Base-by-base conservation (phyloP, 2,797 vertebrate genomes). In the Lutra lutra region DNA sequence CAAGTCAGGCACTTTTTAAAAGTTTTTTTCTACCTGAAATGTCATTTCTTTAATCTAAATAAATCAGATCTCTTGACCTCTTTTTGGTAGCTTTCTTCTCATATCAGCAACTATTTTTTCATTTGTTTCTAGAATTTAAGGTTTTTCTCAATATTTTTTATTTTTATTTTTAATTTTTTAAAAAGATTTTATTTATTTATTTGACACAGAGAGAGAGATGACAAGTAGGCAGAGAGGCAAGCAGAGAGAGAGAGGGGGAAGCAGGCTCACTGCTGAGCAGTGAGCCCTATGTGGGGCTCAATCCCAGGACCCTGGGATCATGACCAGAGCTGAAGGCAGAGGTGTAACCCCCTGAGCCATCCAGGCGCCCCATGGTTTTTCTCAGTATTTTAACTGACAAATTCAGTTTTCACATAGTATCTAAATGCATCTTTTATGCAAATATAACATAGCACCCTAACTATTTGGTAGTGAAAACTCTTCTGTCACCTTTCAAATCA, bases 1-100 rank as follows among this genome's bases (percentile, higher is more conserved):
- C 35, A 51, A 75, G n/a, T 73, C 72, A 95, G n/a, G 87, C 18
- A 79, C 43, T 85, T 91, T 89, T 96, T 78, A 21, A 68, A 51
- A 75, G 48, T 70, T 29, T 25, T 95, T 56, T 96, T 84, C 75
- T 79, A 56, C 43, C 66, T 78, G 70, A 88, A 94, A 90, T 91
- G 40, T 72, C 70, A 54, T 72, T 86, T 93, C 46, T 91, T 72
- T 93, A 73, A 87, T 84, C 43, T 79, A 92, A 97, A 75, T 89
- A 97, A 51, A 25, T 80, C 35, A 82, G 11, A 62, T 72, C 75
- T 93, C 51, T 96, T 97, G 84, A 89, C 29, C 15, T 85, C 40
- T 80, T 85, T 77, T 72, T 32, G 56, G 29, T 54, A 87, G 27
- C 80, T 93, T 93, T 6, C 18, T 48, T 95, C n/a, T 80, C 68